phyloP scores from a whole-genome alignment of 2,113 vertebrate species.

The Hipposideros armiger region DNA sequence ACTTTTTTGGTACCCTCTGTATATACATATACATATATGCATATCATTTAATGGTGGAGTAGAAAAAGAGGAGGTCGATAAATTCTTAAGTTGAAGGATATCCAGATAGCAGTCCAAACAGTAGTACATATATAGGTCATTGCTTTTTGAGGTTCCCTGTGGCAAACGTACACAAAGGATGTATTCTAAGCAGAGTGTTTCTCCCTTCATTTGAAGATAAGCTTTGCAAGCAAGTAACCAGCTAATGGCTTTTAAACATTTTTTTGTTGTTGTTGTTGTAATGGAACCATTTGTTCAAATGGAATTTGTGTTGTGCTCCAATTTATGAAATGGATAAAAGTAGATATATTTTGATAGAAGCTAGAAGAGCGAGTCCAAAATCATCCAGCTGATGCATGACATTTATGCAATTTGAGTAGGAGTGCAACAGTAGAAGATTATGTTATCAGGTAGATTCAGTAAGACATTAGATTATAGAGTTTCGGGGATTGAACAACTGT shows the following conservation, averaged over 20 bases:
- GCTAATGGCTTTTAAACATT: neutral
- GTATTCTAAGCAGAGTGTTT: neutral
- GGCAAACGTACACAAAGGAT: neutral
- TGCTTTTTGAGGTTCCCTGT: neutral
- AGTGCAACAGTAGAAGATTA: neutral
- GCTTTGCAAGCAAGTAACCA: neutral
- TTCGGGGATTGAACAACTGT: neutral
- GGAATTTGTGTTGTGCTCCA: neutral
- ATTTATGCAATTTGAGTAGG: neutral
- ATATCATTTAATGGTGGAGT: neutral
- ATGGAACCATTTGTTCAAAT: neutral
- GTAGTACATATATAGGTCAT: neutral
- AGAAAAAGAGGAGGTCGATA: neutral
- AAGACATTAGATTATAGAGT: neutral
- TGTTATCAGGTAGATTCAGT: neutral
- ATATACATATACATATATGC: neutral
- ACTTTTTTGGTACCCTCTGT: neutral
- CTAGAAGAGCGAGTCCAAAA: neutral
- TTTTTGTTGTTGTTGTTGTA: neutral
- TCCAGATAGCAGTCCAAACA: neutral
- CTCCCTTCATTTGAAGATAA: neutral
- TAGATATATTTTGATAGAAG: neutral
- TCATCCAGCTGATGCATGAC: fast-evolving
- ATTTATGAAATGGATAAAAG: neutral
- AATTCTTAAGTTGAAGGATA: neutral